A percentile compares a stretch with the other conserved stretches of the same genome.
phyloP scores from a whole-genome alignment of 1,140 invertebrate genomes.

The Leptestheria dahalacensis region DNA sequence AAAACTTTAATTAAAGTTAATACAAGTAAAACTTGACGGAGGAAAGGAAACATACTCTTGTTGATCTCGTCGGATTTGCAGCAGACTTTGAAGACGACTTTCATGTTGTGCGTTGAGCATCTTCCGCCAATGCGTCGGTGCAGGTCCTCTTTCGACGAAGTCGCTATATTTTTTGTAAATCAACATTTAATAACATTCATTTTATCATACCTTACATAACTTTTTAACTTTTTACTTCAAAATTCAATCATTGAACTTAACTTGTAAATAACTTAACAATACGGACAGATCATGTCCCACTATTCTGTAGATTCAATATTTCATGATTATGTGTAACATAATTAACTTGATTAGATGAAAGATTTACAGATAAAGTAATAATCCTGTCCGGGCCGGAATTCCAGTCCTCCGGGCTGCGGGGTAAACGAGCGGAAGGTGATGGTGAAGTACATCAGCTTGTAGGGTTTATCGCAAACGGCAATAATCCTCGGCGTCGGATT shows the following conservation, averaged over 20 bases:
- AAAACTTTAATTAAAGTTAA: background rate
- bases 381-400: constrained; percentile 85
- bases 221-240: too few species aligned
- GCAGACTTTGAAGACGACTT: constrained; percentile 88
- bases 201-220: background rate
- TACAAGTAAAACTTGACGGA: background rate
- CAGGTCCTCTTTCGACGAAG: constrained; percentile 77
- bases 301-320: too few species aligned
- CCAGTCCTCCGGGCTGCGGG: constrained; percentile 81
- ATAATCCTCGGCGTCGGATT: constrained; percentile 82
- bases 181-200: background rate
- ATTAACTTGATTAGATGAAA: too few species aligned
- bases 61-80: constrained; percentile 40
- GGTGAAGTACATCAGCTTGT: constrained; percentile 87
- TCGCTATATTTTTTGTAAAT: constrained; percentile 35
- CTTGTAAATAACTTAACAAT: too few species aligned
- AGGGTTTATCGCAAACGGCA: constrained; percentile 87
- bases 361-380: constrained; percentile 87
- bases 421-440: constrained; percentile 92
- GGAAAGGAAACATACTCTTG: constrained; percentile 9
- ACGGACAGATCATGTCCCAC: too few species aligned
- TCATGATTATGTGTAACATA: too few species aligned
- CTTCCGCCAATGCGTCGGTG: constrained; percentile 77
- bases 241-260: background rate
- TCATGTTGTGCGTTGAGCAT: constrained; percentile 86